Base-by-base conservation (phyloP, 2,113 vertebrate genomes). In the Danionella cerebrum region DNA sequence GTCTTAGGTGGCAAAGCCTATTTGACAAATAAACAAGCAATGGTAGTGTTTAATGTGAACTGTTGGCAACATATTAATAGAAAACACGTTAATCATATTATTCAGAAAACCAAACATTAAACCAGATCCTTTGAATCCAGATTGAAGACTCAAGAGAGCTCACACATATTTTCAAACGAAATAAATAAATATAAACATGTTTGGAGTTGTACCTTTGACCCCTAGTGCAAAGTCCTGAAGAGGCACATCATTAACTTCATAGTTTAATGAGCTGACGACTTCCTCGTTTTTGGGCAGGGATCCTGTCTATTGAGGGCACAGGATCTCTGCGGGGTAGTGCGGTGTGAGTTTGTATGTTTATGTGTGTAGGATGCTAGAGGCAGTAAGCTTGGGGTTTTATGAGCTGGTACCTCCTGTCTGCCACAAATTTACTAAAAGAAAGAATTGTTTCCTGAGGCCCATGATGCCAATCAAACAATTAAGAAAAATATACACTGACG, bases 351-450 rank as follows among this genome's bases (percentile, higher is more conserved):
- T 57, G 9, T 64, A 33, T 58, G 24, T 51, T n/a, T 47, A 21
- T 59, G 42, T 19, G 42, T 29, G 41, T 65, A 48, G 52, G 55
- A 53, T 45, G 58, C 29, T 33, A 53, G 67, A 53, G 53, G 57
- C 67, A 36, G 36, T 36, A 62, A 29, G 51, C 52, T 67, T 41
- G 22, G 27, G 64, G 71, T 68, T 76, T 79, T 73, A 76, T 42
- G 55, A 42, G 60, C 57, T 60, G 44, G 58, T 51, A 74, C 53
- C 66, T 76, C 69, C 65, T 63, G 74, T 76, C 48, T 65, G 69
- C 65, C 52, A 29, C 42, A 29, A 51, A 41, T 74, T 62, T 29
- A 54, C 39, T 38, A 42, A 33, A n/a, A n/a, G n/a, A 45, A 8
- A 27, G 38, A 59, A 71, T 45, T 58, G 50, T 71, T 71, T 65